These are phyloP conservation scores for Orestias chungarensis DNA, from an alignment of 2,797 vertebrate genomes.

Conservation along the genomic window DNA sequence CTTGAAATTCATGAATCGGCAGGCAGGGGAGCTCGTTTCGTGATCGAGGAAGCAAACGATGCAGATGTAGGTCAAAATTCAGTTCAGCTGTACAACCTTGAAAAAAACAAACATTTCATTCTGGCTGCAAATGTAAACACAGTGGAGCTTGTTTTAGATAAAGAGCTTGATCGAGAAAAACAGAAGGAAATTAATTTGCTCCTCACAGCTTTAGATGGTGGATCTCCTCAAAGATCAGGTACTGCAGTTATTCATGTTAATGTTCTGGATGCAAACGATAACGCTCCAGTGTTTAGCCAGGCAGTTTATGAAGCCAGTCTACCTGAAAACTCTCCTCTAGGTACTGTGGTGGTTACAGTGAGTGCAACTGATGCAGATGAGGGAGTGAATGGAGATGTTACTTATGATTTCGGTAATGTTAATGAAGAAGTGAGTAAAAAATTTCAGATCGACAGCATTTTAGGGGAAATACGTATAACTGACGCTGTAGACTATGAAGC, in stretches of 20 bases:
- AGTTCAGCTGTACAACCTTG: slow-evolving; percentile 65
- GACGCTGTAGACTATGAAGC: slow-evolving; percentile 78
- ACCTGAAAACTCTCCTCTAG: slow-evolving; percentile 52
- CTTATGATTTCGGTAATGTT: slow-evolving; percentile 58
- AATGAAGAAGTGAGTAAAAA: too few species aligned
- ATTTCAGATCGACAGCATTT: too few species aligned
- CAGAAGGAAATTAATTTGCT: slow-evolving; percentile 54
- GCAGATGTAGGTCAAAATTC: slow-evolving; percentile 64
- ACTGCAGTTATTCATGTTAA: slow-evolving; percentile 62
- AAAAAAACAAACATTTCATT: slow-evolving; percentile 59
- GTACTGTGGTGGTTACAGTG: slow-evolving; percentile 52
- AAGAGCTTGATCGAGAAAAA: slow-evolving; percentile 70
- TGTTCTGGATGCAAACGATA: slow-evolving; percentile 75
- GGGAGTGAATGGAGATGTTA: slow-evolving; percentile 65
- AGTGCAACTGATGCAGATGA: slow-evolving; percentile 69
- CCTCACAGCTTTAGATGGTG: slow-evolving; percentile 71
- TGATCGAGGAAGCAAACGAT: slow-evolving; percentile 55
- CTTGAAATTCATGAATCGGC: slow-evolving; percentile 67
- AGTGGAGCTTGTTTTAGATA: slow-evolving; percentile 72
- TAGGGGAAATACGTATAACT: slow-evolving; percentile 48
- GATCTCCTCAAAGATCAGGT: slow-evolving; percentile 70
- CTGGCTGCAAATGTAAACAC: slow-evolving; percentile 54
- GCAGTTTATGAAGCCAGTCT: slow-evolving; percentile 54
- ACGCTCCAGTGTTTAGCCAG: slow-evolving; percentile 68
- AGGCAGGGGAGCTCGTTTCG: slow-evolving; percentile 49